Evolutionary conservation across 2,797 vertebrate species (phyloP), one percentile per base, ranked within the genome.

Genomic region (Gymnodraco acuticeps): DNA sequence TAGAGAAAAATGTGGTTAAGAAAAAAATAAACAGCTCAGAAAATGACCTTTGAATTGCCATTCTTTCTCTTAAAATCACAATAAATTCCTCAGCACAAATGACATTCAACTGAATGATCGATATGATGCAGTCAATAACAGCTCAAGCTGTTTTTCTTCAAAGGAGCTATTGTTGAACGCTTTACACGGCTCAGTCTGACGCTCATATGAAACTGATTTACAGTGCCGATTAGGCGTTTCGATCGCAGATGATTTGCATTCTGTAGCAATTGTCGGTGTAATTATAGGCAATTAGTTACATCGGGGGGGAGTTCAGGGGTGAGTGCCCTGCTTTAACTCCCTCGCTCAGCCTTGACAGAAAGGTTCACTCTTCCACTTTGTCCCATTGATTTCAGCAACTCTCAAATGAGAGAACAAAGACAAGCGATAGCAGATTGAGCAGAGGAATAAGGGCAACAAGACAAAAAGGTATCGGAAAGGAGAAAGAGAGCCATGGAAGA

Each of bases 231-330:
- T 68, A 62, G 65, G 61, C 48, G n/a, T 73, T 72, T 45, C 60
- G 66, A 70, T 77, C 71, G 60, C 27, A 19, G 78, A 68, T 75
- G 64, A 88, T 93, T 87, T 88, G 83, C 73, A 89, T 92, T 92
- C 84, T 53, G 76, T 47, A 52, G 64, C 68, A 68, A 80, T 82
- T 56, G 55, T 67, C 54, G 16, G 68, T 81, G 64, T 89, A 93
- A 93, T 93, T 92, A 92, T 62, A 79, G 89, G 86, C 89, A 90
- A 93, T 94, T 92, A 92, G 76, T 55, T 59, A 70, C 72, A 74
- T 68, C 48, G 76, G 78, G 78, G 88, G 86, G 82, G 82, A 87
- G 91, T 89, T 91, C 92, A 91, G 84, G 83, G 89, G 89, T 81
- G 79, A 78, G 67, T 80, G 88, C 77, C 91, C 89, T 89, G 83